Conservation (phyloP, 2,888 invertebrate genomes). For the Nudaria mundana region DNA sequence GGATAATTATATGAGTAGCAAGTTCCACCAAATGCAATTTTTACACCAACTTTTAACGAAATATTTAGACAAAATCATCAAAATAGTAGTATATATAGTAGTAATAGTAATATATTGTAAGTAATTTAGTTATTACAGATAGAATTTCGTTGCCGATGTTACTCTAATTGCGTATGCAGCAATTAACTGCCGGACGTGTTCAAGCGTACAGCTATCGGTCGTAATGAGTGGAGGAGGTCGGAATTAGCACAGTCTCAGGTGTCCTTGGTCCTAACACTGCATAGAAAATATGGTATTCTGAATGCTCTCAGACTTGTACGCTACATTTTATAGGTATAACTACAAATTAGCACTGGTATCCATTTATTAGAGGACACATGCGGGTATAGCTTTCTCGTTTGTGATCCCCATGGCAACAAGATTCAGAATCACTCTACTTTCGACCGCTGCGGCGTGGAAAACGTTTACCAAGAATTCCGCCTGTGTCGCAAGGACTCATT, state of each 20-base stretch:
- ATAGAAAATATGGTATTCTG: constrained; percentile 23
- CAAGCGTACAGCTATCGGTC: constrained; percentile 47
- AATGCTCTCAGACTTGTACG: neutral
- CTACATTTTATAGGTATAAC: neutral
- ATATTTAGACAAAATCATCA: too few relatives aligned
- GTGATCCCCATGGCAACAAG: neutral
- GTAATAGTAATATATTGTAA: too few relatives aligned
- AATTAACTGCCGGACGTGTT: constrained; percentile 61
- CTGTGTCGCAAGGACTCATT: constrained; percentile 33
- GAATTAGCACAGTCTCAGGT: constrained; percentile 54
- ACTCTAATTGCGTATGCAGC: constrained; percentile 60
- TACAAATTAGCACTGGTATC: too few relatives aligned
- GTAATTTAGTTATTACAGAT: constrained; percentile 32
- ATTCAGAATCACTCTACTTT: constrained; percentile 33
- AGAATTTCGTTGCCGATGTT: constrained; percentile 49
- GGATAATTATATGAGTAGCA: too few relatives aligned
- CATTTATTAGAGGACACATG: too few relatives aligned
- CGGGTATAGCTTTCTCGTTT: too few relatives aligned
- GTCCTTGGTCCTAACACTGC: constrained; percentile 32
- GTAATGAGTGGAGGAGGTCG: constrained; percentile 44
- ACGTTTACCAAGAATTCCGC: constrained; percentile 63
- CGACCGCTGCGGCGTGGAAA: constrained; percentile 40
- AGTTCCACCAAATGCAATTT: too few relatives aligned
- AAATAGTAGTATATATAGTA: too few relatives aligned
- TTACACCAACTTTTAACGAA: too few relatives aligned